A percentile compares a stretch with the other conserved stretches of the same genome.
Conservation (phyloP, 2,797 vertebrate species). For the Sebastes diploproa region DNA sequence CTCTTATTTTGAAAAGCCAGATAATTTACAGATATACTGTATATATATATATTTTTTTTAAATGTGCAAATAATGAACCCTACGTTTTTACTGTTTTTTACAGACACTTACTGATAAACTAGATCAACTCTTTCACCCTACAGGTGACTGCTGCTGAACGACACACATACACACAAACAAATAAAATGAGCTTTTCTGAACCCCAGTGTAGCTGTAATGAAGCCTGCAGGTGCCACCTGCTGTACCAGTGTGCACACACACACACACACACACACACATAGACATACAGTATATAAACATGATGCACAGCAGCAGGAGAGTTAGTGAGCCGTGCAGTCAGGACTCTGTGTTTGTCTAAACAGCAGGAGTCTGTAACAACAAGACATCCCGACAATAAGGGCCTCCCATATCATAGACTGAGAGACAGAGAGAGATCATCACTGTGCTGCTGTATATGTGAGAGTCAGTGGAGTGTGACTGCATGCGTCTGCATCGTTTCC, state of each 20-base stretch:
- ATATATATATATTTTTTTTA: neutral
- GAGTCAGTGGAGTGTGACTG: slow-evolving; percentile 26
- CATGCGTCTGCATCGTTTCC: slow-evolving; percentile 12
- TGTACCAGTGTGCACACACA: neutral
- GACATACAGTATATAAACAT: slow-evolving; percentile 2
- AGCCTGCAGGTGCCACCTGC: slow-evolving; percentile 46
- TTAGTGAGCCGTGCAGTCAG: slow-evolving; percentile 47
- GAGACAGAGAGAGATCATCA: slow-evolving; percentile 26
- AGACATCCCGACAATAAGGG: slow-evolving; percentile 55
- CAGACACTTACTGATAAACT: neutral
- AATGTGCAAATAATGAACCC: neutral
- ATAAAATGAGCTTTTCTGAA: slow-evolving; percentile 23
- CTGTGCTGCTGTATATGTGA: slow-evolving; percentile 29
- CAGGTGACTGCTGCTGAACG: neutral
- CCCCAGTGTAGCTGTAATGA: slow-evolving; percentile 9
- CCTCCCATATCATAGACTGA: slow-evolving; percentile 28
- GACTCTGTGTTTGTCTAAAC: slow-evolving; percentile 59
- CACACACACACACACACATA: neutral
- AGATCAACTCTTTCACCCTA: neutral
- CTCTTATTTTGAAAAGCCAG: neutral
- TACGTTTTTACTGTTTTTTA: too few relatives aligned
- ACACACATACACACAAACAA: neutral
- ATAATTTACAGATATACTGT: neutral
- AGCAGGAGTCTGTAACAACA: slow-evolving; percentile 63
- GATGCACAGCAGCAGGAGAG: slow-evolving; percentile 37